These are phyloP conservation scores for Nasonia vitripennis DNA, from an alignment of 1,140 invertebrate species.

Conservation along the genomic window DNA sequence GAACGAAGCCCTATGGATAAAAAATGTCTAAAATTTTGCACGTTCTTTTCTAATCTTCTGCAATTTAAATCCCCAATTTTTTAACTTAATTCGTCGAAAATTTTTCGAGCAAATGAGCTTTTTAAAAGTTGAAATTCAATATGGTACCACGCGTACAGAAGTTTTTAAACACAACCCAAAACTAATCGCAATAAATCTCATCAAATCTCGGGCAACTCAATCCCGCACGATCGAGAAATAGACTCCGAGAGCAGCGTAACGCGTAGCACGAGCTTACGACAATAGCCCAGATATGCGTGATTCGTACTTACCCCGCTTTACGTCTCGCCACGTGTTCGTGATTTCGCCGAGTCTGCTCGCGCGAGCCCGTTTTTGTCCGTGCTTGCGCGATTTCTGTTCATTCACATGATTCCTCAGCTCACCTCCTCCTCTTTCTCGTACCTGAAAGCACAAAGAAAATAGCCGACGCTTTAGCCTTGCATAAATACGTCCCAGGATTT, in stretches of 20 bases:
- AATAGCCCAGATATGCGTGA: neutral
- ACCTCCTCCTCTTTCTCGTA: neutral
- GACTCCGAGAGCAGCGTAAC: neutral
- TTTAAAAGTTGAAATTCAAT: too few relatives aligned
- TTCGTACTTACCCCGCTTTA: slow-evolving; percentile 68
- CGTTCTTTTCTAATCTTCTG: too few relatives aligned
- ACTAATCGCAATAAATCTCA: too few relatives aligned
- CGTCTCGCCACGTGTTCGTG: slow-evolving; percentile 71
- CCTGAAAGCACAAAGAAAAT: slow-evolving; percentile 20
- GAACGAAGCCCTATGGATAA: too few relatives aligned
- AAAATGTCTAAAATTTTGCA: too few relatives aligned
- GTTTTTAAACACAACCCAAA: too few relatives aligned
- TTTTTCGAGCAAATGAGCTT: too few relatives aligned
- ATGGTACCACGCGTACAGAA: too few relatives aligned
- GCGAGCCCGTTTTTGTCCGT: slow-evolving; percentile 36
- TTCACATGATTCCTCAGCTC: slow-evolving; percentile 26
- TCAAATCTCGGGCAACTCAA: neutral
- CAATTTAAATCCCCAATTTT: too few relatives aligned
- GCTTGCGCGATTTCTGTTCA: slow-evolving; percentile 1
- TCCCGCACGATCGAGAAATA: neutral
- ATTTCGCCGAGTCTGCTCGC: slow-evolving; percentile 66
- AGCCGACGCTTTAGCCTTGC: neutral
- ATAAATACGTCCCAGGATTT: neutral
- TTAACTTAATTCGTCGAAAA: too few relatives aligned
- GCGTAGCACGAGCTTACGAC: too few relatives aligned